Evolutionary conservation across 2,797 vertebrate genomes (phyloP).

Genomic region (Geotrypetes seraphini): DNA sequence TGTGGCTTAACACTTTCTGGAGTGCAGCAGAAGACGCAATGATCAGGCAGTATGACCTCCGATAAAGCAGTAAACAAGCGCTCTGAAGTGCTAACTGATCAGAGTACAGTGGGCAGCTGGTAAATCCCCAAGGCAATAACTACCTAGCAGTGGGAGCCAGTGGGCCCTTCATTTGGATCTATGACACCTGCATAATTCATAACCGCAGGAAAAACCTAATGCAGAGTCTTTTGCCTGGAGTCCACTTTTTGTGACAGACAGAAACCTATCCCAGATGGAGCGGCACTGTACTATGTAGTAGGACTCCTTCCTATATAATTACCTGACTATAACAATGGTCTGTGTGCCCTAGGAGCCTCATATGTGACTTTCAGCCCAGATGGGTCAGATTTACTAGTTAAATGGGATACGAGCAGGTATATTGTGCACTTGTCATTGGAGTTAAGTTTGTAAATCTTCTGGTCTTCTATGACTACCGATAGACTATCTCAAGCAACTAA

Average conservation of each 20-base stretch:
- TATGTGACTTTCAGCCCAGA: constrained; percentile 97
- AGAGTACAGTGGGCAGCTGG: constrained; percentile 91
- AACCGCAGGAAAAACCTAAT: constrained; percentile 88
- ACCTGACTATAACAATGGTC: constrained; percentile 88
- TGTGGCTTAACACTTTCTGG: constrained; percentile 99
- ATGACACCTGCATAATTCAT: constrained; percentile 97
- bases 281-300: constrained; percentile 94
- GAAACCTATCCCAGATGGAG: constrained; percentile 88
- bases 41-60: constrained; percentile 90
- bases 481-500: too few species aligned
- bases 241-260: constrained; percentile 88
- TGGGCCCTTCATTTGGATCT: constrained; percentile 90
- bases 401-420: constrained; percentile 99
- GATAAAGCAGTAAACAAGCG: constrained; percentile 93
- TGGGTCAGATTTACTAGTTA: constrained; percentile 91
- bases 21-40: constrained; percentile 93
- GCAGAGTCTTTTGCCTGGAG: constrained; percentile 75
- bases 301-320: constrained; percentile 92
- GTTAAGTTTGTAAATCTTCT: too few species aligned
- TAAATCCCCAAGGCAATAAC: constrained; percentile 94
- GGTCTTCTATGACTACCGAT: too few species aligned
- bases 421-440: too few species aligned
- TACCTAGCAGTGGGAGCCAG: constrained; percentile 90
- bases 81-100: constrained; percentile 89
- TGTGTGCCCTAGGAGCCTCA: constrained; percentile 89